phyloP scores from a whole-genome alignment of 2,888 invertebrate species.

The Aphodius granarius region DNA sequence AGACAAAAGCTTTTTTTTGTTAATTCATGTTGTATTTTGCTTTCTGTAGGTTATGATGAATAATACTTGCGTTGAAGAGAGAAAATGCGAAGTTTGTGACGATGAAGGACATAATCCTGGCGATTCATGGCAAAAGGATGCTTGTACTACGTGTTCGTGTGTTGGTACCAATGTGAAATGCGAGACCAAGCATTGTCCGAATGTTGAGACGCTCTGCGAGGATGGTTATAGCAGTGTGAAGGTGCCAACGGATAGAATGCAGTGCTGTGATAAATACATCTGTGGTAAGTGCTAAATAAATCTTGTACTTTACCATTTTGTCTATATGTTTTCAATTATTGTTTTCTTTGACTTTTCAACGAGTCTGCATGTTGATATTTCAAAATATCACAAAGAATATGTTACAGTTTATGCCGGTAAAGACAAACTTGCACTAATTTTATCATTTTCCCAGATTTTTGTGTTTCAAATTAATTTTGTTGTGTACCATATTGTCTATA shows the following conservation, averaged over 20 bases:
- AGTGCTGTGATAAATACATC: conserved; percentile 72
- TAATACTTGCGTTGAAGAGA: conserved; percentile 70
- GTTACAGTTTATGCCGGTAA: neutral
- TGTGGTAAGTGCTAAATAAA: conserved; percentile 60
- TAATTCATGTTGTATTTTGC: neutral
- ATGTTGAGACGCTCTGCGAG: conserved; percentile 61
- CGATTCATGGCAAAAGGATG: conserved; percentile 68
- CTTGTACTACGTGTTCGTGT: conserved; percentile 76
- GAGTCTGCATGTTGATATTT: neutral
- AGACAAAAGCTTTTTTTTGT: neutral
- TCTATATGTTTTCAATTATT: neutral
- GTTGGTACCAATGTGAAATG: conserved; percentile 64
- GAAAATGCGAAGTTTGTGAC: conserved; percentile 74
- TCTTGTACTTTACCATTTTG: neutral
- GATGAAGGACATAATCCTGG: conserved; percentile 70
- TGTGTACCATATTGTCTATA: neutral
- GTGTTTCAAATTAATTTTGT: neutral
- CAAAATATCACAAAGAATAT: neutral
- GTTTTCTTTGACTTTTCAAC: neutral
- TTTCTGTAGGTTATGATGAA: conserved; percentile 63
- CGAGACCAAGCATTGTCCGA: conserved; percentile 62
- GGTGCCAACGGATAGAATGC: conserved; percentile 57
- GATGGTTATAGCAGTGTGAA: conserved; percentile 60
- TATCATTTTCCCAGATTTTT: neutral
- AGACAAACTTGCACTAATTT: conserved; percentile 3